These are phyloP conservation scores for Liopterus haemorrhoidalis DNA, from an alignment of 2,888 invertebrate genomes.

Conservation along the genomic window DNA sequence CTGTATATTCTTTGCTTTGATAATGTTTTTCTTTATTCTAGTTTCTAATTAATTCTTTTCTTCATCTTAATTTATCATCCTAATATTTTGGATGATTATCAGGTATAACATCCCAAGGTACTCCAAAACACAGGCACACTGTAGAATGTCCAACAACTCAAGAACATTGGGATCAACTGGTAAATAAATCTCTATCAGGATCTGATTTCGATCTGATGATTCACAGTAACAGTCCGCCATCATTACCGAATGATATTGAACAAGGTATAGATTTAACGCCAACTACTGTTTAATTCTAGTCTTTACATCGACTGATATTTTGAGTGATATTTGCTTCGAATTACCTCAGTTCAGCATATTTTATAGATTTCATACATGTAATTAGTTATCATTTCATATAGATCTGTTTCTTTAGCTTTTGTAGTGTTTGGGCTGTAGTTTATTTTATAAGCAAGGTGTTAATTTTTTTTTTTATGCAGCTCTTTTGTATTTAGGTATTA, in stretches of 20 bases:
- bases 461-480: no score
- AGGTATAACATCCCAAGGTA: slow-evolving; percentile 23
- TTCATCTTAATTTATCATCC: no score
- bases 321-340: slow-evolving; percentile 2
- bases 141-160: slow-evolving; percentile 41
- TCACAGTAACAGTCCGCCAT: slow-evolving; percentile 40
- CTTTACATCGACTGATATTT: slow-evolving; percentile 1
- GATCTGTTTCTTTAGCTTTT: background rate
- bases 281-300: slow-evolving; percentile 26
- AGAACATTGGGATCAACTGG: slow-evolving; percentile 43
- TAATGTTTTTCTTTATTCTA: no score
- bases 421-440: background rate
- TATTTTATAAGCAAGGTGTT: no score
- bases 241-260: slow-evolving; percentile 8
- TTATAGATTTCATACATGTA: background rate
- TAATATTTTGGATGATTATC: no score
- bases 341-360: no score
- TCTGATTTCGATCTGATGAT: slow-evolving; percentile 62
- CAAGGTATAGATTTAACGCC: slow-evolving; percentile 24
- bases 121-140: slow-evolving; percentile 34
- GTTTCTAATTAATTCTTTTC: no score
- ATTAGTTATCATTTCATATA: background rate
- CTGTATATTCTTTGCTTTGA: no score
- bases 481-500: no score
- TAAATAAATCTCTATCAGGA: slow-evolving; percentile 51